Conservation (phyloP, 2,113 vertebrate genomes). For the Cyanistes caeruleus region DNA sequence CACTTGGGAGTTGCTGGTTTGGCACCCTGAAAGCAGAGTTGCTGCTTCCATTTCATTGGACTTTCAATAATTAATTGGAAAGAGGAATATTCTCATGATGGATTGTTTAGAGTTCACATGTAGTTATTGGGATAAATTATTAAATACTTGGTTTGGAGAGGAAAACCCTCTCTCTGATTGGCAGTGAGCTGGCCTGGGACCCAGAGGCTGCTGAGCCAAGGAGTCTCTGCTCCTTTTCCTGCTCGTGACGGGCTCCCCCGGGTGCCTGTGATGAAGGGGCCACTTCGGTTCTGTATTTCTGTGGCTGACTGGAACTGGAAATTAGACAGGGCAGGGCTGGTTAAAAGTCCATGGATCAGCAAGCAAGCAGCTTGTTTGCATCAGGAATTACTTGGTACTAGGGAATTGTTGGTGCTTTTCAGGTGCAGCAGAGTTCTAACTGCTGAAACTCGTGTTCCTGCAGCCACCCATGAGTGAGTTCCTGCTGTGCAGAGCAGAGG, state of each 20-base stretch:
- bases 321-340: neutral
- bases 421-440: neutral
- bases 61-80: neutral
- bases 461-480: rapidly evolving
- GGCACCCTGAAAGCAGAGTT: neutral
- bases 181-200: neutral
- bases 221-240: neutral
- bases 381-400: neutral
- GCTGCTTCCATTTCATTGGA: neutral
- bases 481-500: neutral
- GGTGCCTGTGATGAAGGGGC: neutral
- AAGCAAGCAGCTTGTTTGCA: neutral
- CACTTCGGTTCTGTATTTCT: neutral
- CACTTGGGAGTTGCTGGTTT: neutral
- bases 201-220: neutral
- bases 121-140: neutral
- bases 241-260: neutral
- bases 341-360: neutral
- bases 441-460: neutral
- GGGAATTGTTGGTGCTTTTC: neutral
- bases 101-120: neutral
- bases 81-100: neutral
- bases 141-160: neutral
- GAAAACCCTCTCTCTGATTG: neutral
- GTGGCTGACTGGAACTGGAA: neutral